Conservation (phyloP, 2,113 vertebrate genomes). For the Nycticorax nycticorax region DNA sequence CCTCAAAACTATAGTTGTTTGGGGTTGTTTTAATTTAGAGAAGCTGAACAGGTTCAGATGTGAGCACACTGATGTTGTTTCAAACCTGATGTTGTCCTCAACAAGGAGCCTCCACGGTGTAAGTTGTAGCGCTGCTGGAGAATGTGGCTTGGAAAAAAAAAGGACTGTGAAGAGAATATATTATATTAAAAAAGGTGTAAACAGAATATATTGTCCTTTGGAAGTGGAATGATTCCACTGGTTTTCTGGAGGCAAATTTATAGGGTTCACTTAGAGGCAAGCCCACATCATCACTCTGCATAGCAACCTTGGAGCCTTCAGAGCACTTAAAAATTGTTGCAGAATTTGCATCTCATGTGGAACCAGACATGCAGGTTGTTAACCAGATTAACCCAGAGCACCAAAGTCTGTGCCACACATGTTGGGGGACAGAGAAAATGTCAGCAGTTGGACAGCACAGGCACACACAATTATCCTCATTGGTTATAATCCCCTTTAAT, state of each 20-base stretch:
- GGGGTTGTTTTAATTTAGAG: background rate
- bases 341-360: rapidly evolving
- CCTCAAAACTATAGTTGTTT: background rate
- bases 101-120: background rate
- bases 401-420: background rate
- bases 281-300: background rate
- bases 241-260: background rate
- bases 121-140: background rate
- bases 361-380: background rate
- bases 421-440: background rate
- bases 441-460: background rate
- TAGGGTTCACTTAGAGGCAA: background rate
- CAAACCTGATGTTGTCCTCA: background rate
- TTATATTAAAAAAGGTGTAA: background rate
- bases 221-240: background rate
- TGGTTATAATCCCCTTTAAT: background rate
- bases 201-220: background rate
- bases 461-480: too few relatives aligned
- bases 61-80: background rate
- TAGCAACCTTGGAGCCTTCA: background rate
- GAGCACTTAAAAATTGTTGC: background rate
- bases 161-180: background rate
- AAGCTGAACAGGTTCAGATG: background rate
- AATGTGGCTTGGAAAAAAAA: background rate
- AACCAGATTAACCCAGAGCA: background rate